Evolutionary conservation across 2,888 invertebrate genomes (phyloP).

Genomic region (Philhelius pedissequus): DNA sequence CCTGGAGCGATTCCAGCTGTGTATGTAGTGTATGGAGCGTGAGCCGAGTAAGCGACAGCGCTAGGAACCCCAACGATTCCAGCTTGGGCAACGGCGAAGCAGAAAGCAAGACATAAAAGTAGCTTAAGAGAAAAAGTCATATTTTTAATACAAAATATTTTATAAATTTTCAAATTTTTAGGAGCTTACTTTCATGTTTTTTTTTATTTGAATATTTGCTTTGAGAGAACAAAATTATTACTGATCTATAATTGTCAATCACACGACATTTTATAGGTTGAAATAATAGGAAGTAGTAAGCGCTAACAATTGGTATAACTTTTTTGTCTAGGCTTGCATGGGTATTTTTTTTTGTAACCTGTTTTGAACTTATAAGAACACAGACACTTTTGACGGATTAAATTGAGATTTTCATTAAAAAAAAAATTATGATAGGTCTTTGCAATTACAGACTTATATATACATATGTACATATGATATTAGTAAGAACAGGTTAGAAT

Average conservation of each 20-base stretch:
- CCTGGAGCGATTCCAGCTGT: conserved; percentile 36
- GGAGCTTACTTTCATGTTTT: neutral
- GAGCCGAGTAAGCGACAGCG: conserved; percentile 8
- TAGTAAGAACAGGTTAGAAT: no score
- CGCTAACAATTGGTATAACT: neutral
- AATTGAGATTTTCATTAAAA: neutral
- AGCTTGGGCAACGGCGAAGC: conserved; percentile 44
- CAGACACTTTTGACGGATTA: neutral
- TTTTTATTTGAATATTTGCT: neutral
- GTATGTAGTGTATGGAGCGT: conserved; percentile 18
- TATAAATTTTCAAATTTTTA: neutral
- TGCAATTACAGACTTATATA: no score
- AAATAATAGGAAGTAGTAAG: conserved; percentile 4
- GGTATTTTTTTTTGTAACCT: neutral
- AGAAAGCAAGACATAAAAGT: conserved; percentile 25
- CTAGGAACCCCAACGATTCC: conserved; percentile 26
- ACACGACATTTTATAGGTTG: neutral
- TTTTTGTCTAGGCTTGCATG: neutral
- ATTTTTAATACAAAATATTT: neutral
- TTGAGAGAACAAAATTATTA: neutral
- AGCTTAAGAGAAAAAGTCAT: neutral
- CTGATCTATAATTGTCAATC: neutral
- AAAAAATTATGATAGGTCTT: neutral
- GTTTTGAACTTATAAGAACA: neutral
- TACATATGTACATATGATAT: no score